phyloP scores from a whole-genome alignment of 2,113 vertebrate genomes.

The Corvus moneduloides region DNA sequence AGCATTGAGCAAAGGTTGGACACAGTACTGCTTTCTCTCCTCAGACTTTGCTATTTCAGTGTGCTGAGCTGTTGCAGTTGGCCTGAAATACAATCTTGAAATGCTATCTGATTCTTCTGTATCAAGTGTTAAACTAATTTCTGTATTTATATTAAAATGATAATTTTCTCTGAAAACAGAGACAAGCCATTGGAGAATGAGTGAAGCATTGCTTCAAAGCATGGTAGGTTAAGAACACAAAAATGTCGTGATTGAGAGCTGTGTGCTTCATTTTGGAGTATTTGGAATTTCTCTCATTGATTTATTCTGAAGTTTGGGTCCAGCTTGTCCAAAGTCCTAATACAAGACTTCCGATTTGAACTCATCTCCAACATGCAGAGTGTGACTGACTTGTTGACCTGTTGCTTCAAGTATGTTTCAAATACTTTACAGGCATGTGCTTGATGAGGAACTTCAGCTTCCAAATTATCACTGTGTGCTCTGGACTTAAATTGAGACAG shows the following conservation, averaged over 20 bases:
- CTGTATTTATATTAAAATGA: background rate
- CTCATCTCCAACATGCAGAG: background rate
- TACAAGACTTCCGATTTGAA: background rate
- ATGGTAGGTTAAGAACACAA: background rate
- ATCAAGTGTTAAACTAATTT: background rate
- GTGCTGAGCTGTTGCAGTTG: background rate
- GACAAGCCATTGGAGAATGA: background rate
- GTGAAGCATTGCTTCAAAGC: background rate
- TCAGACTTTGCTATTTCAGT: background rate
- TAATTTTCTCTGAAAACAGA: background rate
- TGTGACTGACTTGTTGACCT: background rate
- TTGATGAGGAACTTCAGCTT: background rate
- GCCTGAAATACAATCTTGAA: background rate
- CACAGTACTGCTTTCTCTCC: background rate
- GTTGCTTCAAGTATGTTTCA: background rate
- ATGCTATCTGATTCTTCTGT: background rate
- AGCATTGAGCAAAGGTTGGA: background rate
- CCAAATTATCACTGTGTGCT: background rate
- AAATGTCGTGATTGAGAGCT: background rate
- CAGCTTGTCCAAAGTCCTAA: background rate
- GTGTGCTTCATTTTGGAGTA: background rate
- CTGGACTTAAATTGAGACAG: background rate
- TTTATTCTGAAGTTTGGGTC: background rate
- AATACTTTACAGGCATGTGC: background rate
- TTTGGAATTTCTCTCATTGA: background rate